Conservation (phyloP, 2,113 vertebrate species). For the Oreotragus oreotragus region DNA sequence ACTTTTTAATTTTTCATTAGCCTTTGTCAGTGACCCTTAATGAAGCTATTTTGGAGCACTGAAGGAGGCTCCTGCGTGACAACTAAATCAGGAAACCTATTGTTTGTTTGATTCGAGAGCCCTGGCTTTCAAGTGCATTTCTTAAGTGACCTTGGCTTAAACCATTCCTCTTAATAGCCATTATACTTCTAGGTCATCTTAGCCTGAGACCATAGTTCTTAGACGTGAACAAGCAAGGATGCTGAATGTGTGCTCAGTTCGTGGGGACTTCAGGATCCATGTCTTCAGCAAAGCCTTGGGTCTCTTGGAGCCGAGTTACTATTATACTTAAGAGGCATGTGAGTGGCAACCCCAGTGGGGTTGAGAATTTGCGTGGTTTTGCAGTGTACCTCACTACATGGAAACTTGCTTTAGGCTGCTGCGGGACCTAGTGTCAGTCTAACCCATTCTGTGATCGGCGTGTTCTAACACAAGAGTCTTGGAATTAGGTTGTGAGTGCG, state of each 20-base stretch:
- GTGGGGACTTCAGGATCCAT: neutral
- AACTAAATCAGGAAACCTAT: neutral
- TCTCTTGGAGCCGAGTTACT: neutral
- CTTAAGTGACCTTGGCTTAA: neutral
- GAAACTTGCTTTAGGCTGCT: neutral
- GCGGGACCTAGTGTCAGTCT: neutral
- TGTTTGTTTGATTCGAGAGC: neutral
- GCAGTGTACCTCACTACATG: neutral
- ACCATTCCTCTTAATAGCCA: neutral
- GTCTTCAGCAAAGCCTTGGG: neutral
- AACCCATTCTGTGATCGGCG: neutral
- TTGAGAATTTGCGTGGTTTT: neutral
- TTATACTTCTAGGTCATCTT: neutral
- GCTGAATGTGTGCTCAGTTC: neutral
- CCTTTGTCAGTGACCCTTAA: neutral
- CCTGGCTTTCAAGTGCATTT: neutral
- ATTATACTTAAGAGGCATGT: neutral
- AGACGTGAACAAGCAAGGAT: neutral
- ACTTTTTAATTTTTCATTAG: neutral
- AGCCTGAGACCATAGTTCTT: neutral
- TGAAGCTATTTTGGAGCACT: neutral
- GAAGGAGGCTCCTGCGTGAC: neutral
- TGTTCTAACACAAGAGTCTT: neutral
- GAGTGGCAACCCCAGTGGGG: too few species aligned
- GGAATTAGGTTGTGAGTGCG: neutral